Conservation (phyloP, 2,113 vertebrate genomes). For the Microcebus tavaratra region DNA sequence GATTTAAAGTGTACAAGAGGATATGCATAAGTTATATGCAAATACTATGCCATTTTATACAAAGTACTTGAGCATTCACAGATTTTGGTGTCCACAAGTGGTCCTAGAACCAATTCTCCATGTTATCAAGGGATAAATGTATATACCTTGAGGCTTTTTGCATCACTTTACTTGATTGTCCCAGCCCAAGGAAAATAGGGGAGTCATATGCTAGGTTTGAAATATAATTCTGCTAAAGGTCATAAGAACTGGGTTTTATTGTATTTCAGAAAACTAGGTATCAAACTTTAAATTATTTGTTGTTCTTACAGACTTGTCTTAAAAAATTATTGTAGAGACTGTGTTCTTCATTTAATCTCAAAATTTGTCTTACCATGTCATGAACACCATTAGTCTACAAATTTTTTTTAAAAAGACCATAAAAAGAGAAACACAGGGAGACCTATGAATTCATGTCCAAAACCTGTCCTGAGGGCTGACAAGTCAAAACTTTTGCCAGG, state of each 20-base stretch:
- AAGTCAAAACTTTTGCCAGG: background rate
- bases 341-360: background rate
- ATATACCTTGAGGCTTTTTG: background rate
- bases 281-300: background rate
- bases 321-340: background rate
- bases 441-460: no score
- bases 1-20: no score
- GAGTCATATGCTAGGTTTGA: background rate
- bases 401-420: no score
- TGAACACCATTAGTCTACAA: background rate
- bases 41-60: no score
- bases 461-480: background rate
- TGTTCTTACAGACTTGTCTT: background rate
- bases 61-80: no score
- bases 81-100: no score
- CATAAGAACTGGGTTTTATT: background rate
- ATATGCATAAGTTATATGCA: no score
- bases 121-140: background rate
- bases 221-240: background rate
- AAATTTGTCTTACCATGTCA: background rate
- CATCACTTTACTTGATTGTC: background rate
- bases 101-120: no score
- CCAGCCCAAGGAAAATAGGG: background rate
- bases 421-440: no score
- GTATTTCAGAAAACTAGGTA: background rate